Base-by-base conservation (phyloP, 2,113 vertebrate species). In the Vimba vimba region DNA sequence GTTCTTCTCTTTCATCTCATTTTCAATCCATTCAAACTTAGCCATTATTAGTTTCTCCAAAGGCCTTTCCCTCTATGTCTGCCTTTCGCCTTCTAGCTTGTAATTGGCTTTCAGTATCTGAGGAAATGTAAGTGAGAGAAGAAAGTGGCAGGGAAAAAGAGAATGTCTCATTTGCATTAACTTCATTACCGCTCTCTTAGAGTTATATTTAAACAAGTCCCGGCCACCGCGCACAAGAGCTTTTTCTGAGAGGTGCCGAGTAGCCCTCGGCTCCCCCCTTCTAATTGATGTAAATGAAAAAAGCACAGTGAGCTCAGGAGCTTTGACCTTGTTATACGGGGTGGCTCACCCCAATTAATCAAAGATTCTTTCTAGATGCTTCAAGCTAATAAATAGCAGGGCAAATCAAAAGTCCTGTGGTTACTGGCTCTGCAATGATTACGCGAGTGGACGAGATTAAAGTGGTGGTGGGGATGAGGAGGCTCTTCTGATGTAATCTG, bases 321-420 rank as follows among this genome's bases (percentile, higher is more conserved):
- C 93, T 91, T 91, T 96, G 97, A 97, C 97, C 96, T 96, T 96
- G 94, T 96, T 96, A 94, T 95, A 93, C 92, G 93, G 91, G 92
- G 94, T 94, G 93, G 88, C 94, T 98, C 94, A 97, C 96, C 96
- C 95, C 96, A 97, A 96, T 97, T 97, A 97, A 97, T 97, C 96
- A 96, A 94, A 95, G 93, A 96, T 96, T 93, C 95, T 93, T 93
- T 91, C 92, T 94, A 96, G 94, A 96, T 94, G 94, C 95, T 95
- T 93, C 90, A 94, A 95, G 95, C 95, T 96, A 96, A 96, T 97
- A 95, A 95, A 95, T 92, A 93, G 92, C 87, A 59, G 91, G 90
- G 89, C 79, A 89, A 94, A 93, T 85, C 90, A 88, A 92, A 91
- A 94, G 91, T 59, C 91, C 93, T 91, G 90, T 89, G 91, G 90